Base-by-base conservation (phyloP, 2,113 vertebrate species). In the Elephas maximus region DNA sequence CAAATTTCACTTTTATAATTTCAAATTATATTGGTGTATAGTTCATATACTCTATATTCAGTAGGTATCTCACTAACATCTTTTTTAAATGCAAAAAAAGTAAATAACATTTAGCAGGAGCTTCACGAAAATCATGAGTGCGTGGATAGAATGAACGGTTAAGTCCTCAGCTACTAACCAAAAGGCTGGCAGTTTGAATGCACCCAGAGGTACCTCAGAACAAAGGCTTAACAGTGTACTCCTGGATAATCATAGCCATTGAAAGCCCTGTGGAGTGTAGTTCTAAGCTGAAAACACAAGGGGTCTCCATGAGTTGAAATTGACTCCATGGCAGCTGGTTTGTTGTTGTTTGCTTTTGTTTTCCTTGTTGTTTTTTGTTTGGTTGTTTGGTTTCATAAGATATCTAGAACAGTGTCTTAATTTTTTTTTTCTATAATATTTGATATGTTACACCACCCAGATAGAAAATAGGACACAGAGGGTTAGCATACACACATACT, bases 401-500 rank as follows among this genome's bases (percentile, higher is more conserved):
- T 45, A 74, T 87, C 79, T 78, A 91, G 87, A 96, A 80, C 0
- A 14, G 62, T 45, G 73, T 63, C 78, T 92, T 95, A 92, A 74
- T 96, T 20, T 74, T 41, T 74, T 37, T 97, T 95, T 97, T 93
- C 90, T 90, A 94, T 88, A 97, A 96, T 37, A 26, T 90, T 90
- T 86, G 73, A 93, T 92, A 63, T 93, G 92, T 97, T 95, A 80
- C 23, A 81, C 78, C 67, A 96, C 94, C 95, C 78, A 97, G 94
- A 86, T 1, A 93, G 93, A 97, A 98, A 98, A 96, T 84, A 96
- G 90, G 96, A 95, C 78, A 65, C 65, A 37, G 53, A 94, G 71
- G 96, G 96, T 97, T 97, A 95, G 88, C 33, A 96, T 89, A 97
- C 96, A 97, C 93, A 97, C 88, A 87, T 30, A 94, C 85, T 73